Percentiles rank a stretch among this genome's conserved stretches.
These are phyloP conservation scores for Erebia ligea DNA, from an alignment of 2,888 invertebrate species.

Conservation along the genomic window DNA sequence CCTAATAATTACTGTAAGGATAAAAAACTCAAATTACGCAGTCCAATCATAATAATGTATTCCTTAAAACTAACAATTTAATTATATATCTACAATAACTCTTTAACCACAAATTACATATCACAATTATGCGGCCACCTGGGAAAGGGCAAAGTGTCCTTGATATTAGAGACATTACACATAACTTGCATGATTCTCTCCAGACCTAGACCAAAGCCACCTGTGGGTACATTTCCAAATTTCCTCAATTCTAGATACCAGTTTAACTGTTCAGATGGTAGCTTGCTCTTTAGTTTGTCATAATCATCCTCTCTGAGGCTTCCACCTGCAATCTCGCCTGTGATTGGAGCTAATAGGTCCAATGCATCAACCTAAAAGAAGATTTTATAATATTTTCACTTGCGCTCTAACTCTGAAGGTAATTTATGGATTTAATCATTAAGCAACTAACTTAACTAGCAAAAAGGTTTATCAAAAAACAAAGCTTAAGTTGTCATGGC, in stretches of 20 bases:
- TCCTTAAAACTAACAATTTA: too few species aligned
- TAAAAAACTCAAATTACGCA: too few species aligned
- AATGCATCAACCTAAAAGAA: conserved; percentile 88
- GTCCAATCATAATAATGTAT: too few species aligned
- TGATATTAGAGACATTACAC: conserved; percentile 93
- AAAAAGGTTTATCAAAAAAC: too few species aligned
- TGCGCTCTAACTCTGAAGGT: too few species aligned
- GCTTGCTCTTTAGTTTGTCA: conserved; percentile 83
- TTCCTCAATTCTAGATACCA: conserved; percentile 96
- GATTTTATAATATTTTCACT: too few species aligned
- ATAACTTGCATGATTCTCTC: conserved; percentile 94
- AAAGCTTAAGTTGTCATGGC: too few species aligned
- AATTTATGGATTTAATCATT: too few species aligned
- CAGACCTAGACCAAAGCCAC: conserved; percentile 98
- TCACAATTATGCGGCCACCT: conserved; percentile 95
- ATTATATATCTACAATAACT: too few species aligned
- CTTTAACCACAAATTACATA: conserved; percentile 67
- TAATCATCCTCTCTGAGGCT: conserved; percentile 94
- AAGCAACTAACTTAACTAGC: too few species aligned
- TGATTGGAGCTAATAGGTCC: conserved; percentile 93
- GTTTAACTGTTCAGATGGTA: conserved; percentile 84
- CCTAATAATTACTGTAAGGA: too few species aligned
- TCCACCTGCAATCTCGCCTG: conserved; percentile 98
- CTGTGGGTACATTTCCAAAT: conserved; percentile 95
- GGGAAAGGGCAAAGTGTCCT: conserved; percentile 97